A percentile compares a stretch with the other conserved stretches of the same genome.
These are phyloP conservation scores for Scaptomyza flava DNA, from an alignment of 2,888 invertebrate genomes.

Conservation along the genomic window DNA sequence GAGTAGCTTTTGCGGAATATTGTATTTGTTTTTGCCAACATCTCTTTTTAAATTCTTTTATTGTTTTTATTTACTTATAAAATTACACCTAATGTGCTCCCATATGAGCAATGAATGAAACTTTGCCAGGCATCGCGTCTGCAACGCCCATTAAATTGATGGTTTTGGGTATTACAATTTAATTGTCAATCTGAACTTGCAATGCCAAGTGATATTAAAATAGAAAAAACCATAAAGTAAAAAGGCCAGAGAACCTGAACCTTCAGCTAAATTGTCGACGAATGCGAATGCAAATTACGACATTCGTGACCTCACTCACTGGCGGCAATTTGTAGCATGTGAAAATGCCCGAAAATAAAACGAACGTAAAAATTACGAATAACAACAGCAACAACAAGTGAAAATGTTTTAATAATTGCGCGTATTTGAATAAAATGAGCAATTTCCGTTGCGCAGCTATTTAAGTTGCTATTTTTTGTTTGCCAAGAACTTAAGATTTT, in stretches of 20 bases:
- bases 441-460: conserved; percentile 71
- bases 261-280: conserved; percentile 40
- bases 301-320: conserved; percentile 61
- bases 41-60: background rate
- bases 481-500: conserved; percentile 56
- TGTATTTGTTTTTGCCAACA: conserved; percentile 10
- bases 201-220: conserved; percentile 32
- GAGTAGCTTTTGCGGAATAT: conserved; percentile 20
- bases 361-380: conserved; percentile 14
- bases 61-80: conserved; percentile 46
- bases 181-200: conserved; percentile 67
- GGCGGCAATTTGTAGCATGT: conserved; percentile 69
- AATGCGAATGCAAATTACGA: conserved; percentile 61
- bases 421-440: conserved; percentile 72
- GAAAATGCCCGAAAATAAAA: conserved; percentile 56
- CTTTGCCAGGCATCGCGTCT: conserved; percentile 10
- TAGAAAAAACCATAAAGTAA: conserved; percentile 5
- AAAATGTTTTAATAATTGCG: conserved; percentile 78
- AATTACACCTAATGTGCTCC: conserved; percentile 66
- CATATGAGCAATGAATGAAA: conserved; percentile 64
- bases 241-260: conserved; percentile 62
- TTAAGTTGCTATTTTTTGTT: conserved; percentile 39
- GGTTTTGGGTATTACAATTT: conserved; percentile 59
- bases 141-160: conserved; percentile 59
- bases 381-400: conserved; percentile 49